Evolutionary conservation across 2,113 vertebrate genomes (phyloP), one percentile per base, ranked within the genome.

Genomic region (Ciconia stormi): DNA sequence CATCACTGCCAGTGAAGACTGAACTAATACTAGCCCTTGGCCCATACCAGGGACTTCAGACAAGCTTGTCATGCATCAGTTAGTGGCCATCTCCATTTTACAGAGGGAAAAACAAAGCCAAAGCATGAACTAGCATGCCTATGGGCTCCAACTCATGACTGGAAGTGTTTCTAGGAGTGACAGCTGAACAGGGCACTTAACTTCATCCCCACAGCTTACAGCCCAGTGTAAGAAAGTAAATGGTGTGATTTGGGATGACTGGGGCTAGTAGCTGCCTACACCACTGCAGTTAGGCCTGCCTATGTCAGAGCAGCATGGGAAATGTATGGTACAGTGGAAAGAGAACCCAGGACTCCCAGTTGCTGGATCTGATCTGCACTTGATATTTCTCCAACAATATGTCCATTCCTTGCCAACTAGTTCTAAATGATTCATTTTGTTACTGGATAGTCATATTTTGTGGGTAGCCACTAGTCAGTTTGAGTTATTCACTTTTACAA

Each of bases 381-480:
- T 82, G 36, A 44, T 93, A 30, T 91, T 93, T 79, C 62, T 97
- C 91, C 78, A 93, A 87, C 66, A 80, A 34, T 94, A 80, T 34
- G 46, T 77, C 58, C n/a, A 15, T 65, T 69, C 32, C 53, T 91
- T 85, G 73, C 71, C 87, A 97, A 10, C 32, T 80, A 70, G 34
- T 80, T 91, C 62, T 88, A 80, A 93, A 86, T 93, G 20, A 95
- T 93, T 94, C 20, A 95, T 90, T 93, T 91, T 89, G 53, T 95
- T 95, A 89, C 95, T 85, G 87, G 77, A 89, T 94, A 91, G 58
- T 81, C 40, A 73, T 87, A 93, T 94, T 90, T 93, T 95, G 94
- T 93, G 93, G 96, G 89, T 97, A 95, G 89, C 89, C 89, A 66
- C 87, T 62, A 95, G 89, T 95, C 95, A 94, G 82, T 88, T 90